Percentiles rank a stretch among this genome's conserved stretches.
Evolutionary conservation across 2,888 invertebrate species (phyloP).

Genomic region (Spilarctia lutea): DNA sequence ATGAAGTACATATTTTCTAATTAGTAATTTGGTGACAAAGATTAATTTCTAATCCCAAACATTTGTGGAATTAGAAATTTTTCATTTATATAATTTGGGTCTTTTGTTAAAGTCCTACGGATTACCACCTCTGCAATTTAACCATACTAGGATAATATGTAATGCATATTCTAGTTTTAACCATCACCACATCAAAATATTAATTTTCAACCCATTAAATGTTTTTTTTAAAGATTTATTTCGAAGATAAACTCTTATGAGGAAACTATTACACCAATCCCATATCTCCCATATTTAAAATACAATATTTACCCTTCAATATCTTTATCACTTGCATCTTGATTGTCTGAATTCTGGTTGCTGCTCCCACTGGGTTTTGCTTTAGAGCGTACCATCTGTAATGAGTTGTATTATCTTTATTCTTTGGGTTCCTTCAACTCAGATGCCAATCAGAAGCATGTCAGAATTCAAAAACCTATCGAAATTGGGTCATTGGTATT

Average conservation of each 20-base stretch:
- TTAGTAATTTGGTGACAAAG: background rate
- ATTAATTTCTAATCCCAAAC: background rate
- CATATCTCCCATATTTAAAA: constrained; percentile 3
- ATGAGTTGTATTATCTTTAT: constrained; percentile 56
- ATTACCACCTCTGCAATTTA: background rate
- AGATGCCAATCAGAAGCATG: background rate
- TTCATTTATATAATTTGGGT: background rate
- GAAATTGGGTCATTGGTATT: too few relatives aligned
- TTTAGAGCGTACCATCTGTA: constrained; percentile 83
- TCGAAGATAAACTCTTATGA: background rate
- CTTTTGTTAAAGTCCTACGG: background rate
- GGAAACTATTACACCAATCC: background rate
- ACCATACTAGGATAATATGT: background rate
- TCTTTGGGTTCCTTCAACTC: constrained; percentile 15
- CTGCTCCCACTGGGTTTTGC: constrained; percentile 75
- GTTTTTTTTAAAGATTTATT: background rate
- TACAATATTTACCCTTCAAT: constrained; percentile 81
- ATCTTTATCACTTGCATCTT: constrained; percentile 77
- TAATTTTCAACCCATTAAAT: background rate
- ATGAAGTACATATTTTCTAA: constrained; percentile 31
- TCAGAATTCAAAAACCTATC: background rate
- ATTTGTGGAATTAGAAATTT: too few relatives aligned
- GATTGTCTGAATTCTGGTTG: constrained; percentile 75
- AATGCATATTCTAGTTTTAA: background rate
- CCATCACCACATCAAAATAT: background rate